phyloP scores from a whole-genome alignment of 1,140 invertebrate species.

The Andricus grossulariae region DNA sequence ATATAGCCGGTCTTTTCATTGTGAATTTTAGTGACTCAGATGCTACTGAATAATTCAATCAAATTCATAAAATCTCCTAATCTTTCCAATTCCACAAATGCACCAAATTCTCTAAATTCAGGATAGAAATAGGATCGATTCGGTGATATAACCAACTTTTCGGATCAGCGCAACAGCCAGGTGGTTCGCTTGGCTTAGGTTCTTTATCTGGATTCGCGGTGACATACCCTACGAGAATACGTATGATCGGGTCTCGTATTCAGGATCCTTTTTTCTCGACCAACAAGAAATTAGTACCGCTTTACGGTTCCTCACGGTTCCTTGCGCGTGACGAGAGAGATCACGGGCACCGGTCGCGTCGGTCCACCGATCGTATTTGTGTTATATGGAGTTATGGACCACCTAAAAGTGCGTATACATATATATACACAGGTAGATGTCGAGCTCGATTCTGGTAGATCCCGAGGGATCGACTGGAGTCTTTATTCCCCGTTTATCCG shows the following conservation, averaged over 20 bases:
- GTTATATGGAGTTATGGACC: constrained; percentile 1
- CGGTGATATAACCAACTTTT: background rate
- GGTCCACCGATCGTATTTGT: constrained; percentile 13
- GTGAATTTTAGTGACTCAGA: too few species aligned
- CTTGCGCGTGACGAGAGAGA: constrained; percentile 35
- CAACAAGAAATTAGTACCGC: constrained; percentile 45
- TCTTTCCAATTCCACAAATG: too few species aligned
- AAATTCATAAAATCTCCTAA: too few species aligned
- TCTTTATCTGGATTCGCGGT: constrained; percentile 27
- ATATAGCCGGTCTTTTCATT: too few species aligned
- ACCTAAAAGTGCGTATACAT: constrained; percentile 13
- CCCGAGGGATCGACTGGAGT: constrained; percentile 37
- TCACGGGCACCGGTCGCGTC: constrained; percentile 8
- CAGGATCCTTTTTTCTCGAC: constrained; percentile 31
- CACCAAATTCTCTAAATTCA: too few species aligned
- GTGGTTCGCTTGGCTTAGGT: background rate
- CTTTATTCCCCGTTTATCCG: constrained; percentile 39
- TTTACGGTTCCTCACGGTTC: constrained; percentile 42
- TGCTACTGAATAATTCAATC: too few species aligned
- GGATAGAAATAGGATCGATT: too few species aligned
- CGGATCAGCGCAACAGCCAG: background rate
- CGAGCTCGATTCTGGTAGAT: constrained; percentile 9
- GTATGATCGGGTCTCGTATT: constrained; percentile 6
- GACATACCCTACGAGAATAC: constrained; percentile 6
- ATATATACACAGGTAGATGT: constrained; percentile 30